These are phyloP conservation scores for Mythimna loreyi DNA, from an alignment of 2,888 invertebrate genomes.

Conservation along the genomic window DNA sequence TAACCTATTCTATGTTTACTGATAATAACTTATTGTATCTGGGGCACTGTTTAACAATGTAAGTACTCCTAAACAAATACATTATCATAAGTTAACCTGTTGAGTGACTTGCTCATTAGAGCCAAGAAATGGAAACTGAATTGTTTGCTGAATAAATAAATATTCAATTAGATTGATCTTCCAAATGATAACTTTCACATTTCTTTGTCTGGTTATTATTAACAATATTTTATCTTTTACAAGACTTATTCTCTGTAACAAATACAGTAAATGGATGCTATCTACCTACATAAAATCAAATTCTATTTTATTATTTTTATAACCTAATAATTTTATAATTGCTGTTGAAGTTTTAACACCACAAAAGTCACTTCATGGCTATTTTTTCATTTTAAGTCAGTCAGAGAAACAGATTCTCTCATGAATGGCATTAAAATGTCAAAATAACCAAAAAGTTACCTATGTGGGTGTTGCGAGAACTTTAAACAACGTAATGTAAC, in stretches of 20 bases:
- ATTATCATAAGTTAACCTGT: slow-evolving; percentile 21
- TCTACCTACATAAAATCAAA: no score
- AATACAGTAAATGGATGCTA: neutral
- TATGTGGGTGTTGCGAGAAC: no score
- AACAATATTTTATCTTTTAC: neutral
- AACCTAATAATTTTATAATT: no score
- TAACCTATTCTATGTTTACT: slow-evolving; percentile 57
- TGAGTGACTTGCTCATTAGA: slow-evolving; percentile 31
- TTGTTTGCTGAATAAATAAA: slow-evolving; percentile 38
- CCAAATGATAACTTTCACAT: slow-evolving; percentile 49
- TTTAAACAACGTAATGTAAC: no score
- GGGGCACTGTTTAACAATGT: slow-evolving; percentile 28
- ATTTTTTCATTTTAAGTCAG: no score
- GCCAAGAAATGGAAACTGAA: slow-evolving; percentile 20
- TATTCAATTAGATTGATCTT: slow-evolving; percentile 35
- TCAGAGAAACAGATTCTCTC: no score
- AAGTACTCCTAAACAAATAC: slow-evolving; percentile 27
- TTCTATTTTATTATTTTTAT: neutral
- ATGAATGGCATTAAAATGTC: no score
- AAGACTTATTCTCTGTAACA: neutral
- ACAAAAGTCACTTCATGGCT: no score
- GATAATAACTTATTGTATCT: slow-evolving; percentile 19
- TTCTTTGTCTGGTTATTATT: slow-evolving; percentile 14
- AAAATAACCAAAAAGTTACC: no score
- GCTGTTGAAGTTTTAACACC: no score